These are phyloP conservation scores for Caprella mutica DNA, from an alignment of 2,888 invertebrate species.

Conservation along the genomic window DNA sequence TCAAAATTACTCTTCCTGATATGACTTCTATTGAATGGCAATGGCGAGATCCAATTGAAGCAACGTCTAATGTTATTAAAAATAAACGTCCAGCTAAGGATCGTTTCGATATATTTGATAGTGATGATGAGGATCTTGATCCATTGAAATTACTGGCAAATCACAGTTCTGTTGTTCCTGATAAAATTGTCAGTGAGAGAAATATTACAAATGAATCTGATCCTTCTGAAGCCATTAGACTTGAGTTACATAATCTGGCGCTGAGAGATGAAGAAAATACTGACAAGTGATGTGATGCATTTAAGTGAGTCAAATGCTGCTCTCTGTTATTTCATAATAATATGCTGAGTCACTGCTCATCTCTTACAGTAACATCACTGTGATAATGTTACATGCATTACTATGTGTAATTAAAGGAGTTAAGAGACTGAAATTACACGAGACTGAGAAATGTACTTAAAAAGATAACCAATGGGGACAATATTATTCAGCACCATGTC, in stretches of 20 bases:
- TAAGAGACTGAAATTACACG: too few species aligned
- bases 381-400: too few species aligned
- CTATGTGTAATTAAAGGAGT: too few species aligned
- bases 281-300: too few species aligned
- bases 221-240: constrained; percentile 1
- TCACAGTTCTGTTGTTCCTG: constrained; percentile 1
- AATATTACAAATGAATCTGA: background rate
- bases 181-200: background rate
- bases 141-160: constrained; percentile 6
- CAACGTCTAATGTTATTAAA: too few species aligned
- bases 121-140: constrained; percentile 8
- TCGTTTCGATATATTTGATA: background rate
- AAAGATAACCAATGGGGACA: too few species aligned
- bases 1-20: background rate
- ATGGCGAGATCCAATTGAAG: constrained; percentile 2
- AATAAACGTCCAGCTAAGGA: background rate
- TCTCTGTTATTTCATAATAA: too few species aligned
- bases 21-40: constrained; percentile 3
- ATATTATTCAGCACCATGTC: too few species aligned
- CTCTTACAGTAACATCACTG: too few species aligned
- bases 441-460: too few species aligned
- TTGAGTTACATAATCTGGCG: constrained; percentile 5
- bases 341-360: too few species aligned
- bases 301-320: too few species aligned
- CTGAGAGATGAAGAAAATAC: background rate